These are phyloP conservation scores for Procambarus virginalis DNA, from an alignment of 1,140 invertebrate species.

Conservation along the genomic window DNA sequence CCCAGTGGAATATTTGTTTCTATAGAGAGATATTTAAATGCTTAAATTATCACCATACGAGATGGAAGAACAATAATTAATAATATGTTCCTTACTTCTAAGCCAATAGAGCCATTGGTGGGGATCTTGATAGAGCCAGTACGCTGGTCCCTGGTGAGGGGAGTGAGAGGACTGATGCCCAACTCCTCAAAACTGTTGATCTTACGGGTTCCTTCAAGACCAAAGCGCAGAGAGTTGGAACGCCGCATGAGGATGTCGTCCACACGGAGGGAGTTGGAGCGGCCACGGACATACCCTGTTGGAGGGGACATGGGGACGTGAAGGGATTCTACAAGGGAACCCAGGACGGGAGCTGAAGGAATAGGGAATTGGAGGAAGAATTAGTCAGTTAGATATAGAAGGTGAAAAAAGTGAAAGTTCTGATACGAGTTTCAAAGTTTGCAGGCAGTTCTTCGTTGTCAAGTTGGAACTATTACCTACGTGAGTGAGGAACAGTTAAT, in stretches of 20 bases:
- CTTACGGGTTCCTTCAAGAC: constrained; percentile 76
- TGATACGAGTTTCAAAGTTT: constrained; percentile 9
- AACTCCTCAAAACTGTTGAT: constrained; percentile 91
- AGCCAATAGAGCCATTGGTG: constrained; percentile 87
- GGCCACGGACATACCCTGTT: constrained; percentile 77
- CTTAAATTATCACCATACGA: too few species aligned
- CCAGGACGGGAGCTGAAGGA: constrained; percentile 51
- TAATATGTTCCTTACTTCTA: constrained; percentile 84
- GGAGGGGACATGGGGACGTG: constrained; percentile 61
- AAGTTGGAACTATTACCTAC: not conserved
- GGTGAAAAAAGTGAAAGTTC: not conserved
- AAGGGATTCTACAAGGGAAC: constrained; percentile 59
- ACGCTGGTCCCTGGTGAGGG: constrained; percentile 68
- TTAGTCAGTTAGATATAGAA: constrained; percentile 4
- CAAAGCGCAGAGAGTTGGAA: constrained; percentile 84
- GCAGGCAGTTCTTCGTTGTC: not conserved
- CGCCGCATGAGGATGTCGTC: constrained; percentile 88
- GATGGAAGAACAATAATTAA: too few species aligned
- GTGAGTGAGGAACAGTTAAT: not conserved
- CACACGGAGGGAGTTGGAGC: constrained; percentile 89
- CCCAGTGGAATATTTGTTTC: too few species aligned
- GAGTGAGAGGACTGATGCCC: constrained; percentile 80
- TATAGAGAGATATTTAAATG: too few species aligned
- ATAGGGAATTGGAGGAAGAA: constrained; percentile 40
- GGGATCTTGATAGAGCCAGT: constrained; percentile 83